Evolutionary conservation across 2,888 invertebrate species (phyloP).

Genomic region (Andricus quercusramuli): DNA sequence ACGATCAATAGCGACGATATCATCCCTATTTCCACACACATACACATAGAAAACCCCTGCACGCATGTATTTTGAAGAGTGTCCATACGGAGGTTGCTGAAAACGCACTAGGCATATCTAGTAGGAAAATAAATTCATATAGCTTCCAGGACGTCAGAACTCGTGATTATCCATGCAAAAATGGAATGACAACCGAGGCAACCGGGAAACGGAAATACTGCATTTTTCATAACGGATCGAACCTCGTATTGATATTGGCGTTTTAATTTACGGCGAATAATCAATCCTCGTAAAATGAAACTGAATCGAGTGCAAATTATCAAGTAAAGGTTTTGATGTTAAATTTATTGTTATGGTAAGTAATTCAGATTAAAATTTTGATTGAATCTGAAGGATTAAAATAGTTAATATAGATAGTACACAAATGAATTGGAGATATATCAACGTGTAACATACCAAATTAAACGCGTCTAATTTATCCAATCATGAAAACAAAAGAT

Average conservation of each 20-base stretch:
- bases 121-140: constrained; percentile 36
- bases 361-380: no score
- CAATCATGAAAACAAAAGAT: no score
- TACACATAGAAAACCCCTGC: constrained; percentile 1
- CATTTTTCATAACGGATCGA: constrained; percentile 27
- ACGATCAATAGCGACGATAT: constrained; percentile 39
- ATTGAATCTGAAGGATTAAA: no score
- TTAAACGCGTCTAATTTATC: no score
- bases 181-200: constrained; percentile 2
- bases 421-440: no score
- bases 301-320: background rate
- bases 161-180: constrained; percentile 37
- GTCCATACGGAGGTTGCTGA: background rate
- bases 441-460: no score
- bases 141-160: constrained; percentile 29
- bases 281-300: constrained; percentile 12
- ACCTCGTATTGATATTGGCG: constrained; percentile 18
- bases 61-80: constrained; percentile 21
- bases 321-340: background rate
- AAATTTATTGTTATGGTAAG: no score
- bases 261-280: constrained; percentile 7
- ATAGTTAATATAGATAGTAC: no score
- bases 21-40: constrained; percentile 32
- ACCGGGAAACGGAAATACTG: constrained; percentile 20
- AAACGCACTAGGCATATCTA: constrained; percentile 33